Percentiles rank a stretch among this genome's conserved stretches.
Conservation (phyloP, 92 coral and sea anemone species). For the Virgularia gustaviana region DNA sequence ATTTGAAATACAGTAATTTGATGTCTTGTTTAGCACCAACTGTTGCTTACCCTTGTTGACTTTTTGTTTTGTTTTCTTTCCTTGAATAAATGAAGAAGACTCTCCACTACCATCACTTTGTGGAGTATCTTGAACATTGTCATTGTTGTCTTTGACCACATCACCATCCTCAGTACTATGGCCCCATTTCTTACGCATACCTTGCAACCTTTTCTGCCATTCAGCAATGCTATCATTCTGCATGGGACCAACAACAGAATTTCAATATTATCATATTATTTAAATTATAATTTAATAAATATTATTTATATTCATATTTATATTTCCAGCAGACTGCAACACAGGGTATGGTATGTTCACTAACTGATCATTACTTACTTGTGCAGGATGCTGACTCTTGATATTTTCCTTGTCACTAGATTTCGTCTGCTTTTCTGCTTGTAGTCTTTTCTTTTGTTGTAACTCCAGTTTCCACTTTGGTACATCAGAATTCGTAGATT, state of each 20-base stretch:
- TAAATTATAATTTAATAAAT: not conserved
- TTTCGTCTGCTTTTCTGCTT: not conserved
- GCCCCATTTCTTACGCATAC: conserved; percentile 22
- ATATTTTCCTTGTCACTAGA: too few species aligned
- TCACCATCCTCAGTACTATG: conserved; percentile 58
- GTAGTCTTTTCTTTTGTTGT: conserved; percentile 33
- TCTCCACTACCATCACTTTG: too few species aligned
- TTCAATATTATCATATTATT: too few species aligned
- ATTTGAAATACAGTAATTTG: too few species aligned
- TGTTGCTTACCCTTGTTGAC: too few species aligned
- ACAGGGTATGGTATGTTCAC: not conserved
- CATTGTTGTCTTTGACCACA: conserved; percentile 52
- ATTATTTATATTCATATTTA: not conserved
- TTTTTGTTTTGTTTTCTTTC: too few species aligned
- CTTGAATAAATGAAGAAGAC: too few species aligned
- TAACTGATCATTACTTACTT: conserved; percentile 12
- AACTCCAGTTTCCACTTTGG: conserved; percentile 55
- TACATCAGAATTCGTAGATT: conserved; percentile 9
- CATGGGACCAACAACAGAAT: not conserved
- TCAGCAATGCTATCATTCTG: conserved; percentile 35
- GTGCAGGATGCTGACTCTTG: not conserved
- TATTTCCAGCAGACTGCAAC: not conserved
- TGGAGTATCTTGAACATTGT: conserved; percentile 76
- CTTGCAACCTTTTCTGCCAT: conserved; percentile 31
- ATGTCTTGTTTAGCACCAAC: too few species aligned